Evolutionary conservation across 2,113 vertebrate species (phyloP), one percentile per base, ranked within the genome.

Genomic region (Callospermophilus lateralis): DNA sequence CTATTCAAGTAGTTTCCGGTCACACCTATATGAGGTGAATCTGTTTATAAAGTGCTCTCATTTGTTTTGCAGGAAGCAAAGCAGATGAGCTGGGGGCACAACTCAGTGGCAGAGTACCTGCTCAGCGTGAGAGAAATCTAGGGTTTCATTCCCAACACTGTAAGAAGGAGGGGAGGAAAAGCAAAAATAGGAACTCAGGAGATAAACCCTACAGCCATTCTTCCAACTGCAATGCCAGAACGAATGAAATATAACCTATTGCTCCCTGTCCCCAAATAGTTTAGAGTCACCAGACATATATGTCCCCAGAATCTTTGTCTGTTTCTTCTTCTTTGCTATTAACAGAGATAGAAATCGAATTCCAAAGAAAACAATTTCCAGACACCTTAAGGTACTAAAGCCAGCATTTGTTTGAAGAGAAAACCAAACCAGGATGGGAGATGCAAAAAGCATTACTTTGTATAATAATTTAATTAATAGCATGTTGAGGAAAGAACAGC

Each of bases 381-480:
- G 95, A 86, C 89, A 97, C 95, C 95, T 97, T 93, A 89, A 88
- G 80, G 97, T 92, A 97, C 93, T 93, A 97, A 90, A 97, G 77
- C 16, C 67, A 93, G 77, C 72, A 84, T 92, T 93, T 90, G 80
- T 94, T 97, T 96, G 96, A 98, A 97, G 93, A 95, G 79, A 93
- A 98, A 98, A 98, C 88, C 89, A 95, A 97, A 92, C 70, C 95
- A 90, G 95, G 90, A 97, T 83, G 90, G 83, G 68, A 42, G n/a
- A 20, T 0, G 11, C 61, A 22, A 88, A 87, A 63, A 30, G 63
- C 83, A 79, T 76, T 89, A 16, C 32, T 94, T 87, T 93, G 34
- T 90, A 85, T 91, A 96, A 95, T 96, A 96, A 97, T 97, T 96
- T 97, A 97, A 97, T 98, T 97, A 97, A 95, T 84, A 94, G 39